Base-by-base conservation (phyloP, 1,140 invertebrate species). In the Semibalanus balanoides region DNA sequence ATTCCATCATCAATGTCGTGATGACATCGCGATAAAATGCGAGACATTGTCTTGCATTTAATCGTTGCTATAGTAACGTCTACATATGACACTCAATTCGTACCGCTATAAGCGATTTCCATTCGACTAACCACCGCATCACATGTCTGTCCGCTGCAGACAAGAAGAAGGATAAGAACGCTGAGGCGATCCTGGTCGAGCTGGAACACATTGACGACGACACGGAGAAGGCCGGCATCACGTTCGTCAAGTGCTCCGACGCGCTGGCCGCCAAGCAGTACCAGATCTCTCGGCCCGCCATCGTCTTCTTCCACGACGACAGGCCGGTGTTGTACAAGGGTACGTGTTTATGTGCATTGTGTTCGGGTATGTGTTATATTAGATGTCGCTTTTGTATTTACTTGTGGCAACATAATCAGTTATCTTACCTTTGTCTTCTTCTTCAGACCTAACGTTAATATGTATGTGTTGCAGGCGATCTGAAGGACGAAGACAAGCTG, bases 201-300 rank as follows among this genome's bases (percentile, higher is more conserved):
- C 84, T 97, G 70, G 94, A 97, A 82, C 94, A 94, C 79, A 94
- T 96, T 79, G 95, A 97, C 81, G 94, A 96, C 83, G 94, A 96
- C 83, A 84, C 95, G 3, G 95, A 96, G 82, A 93, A 95, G 85
- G 92, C 92, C 78, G 94, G 94, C 74, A 96, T 96, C 78, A 91
- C 95, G 76, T 96, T 97, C 83, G 93, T 97, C 0, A 96, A 96
- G 84, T 95, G 94, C 79, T 95, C 93, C 22, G 94, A 96, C 82
- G 90, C 92, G 40, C 91, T 91, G 74, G 89, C 96, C 73, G 94
- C 93, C 0, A 94, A 94, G 83, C 94, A 94, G 83, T 88, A 93
- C 80, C 90, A 90, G 78, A 91, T 96, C 79, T 94, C 91, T 81
- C 88, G 85, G 78, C 94, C 95, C 31, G 88, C 91, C 64, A 85